Evolutionary conservation across 2,888 invertebrate species (phyloP).

Genomic region (Arctia plantaginis): DNA sequence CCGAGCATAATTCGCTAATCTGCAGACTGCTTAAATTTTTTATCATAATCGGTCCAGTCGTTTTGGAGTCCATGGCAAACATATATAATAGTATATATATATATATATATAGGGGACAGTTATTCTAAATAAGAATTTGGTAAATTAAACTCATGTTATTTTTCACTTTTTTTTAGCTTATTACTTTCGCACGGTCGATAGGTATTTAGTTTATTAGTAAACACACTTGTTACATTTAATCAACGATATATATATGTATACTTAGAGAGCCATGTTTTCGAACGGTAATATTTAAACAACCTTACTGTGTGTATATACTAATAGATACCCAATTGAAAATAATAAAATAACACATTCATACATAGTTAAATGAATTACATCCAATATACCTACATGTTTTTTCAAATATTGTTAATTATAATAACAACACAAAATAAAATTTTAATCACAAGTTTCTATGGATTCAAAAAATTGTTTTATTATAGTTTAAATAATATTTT

Average conservation of each 20-base stretch:
- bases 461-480: not conserved
- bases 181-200: not conserved
- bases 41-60: not conserved
- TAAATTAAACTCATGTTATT: not conserved
- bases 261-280: not conserved
- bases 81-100: not conserved
- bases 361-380: not conserved
- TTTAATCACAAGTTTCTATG: constrained; percentile 10
- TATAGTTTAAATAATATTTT: not conserved
- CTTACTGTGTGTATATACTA: not conserved
- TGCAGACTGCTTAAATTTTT: not conserved
- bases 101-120: not conserved
- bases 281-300: constrained; percentile 14
- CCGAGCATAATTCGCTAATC: not conserved
- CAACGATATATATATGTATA: not conserved
- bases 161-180: not conserved
- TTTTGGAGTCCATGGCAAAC: not conserved
- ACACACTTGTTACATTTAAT: not conserved
- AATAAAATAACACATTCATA: constrained; percentile 11
- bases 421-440: constrained; percentile 8
- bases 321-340: constrained; percentile 17
- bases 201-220: not conserved
- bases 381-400: constrained; percentile 10
- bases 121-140: not conserved
- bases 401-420: constrained; percentile 9